These are phyloP conservation scores for Eleginops maclovinus DNA, from an alignment of 2,113 vertebrate genomes.

Conservation along the genomic window DNA sequence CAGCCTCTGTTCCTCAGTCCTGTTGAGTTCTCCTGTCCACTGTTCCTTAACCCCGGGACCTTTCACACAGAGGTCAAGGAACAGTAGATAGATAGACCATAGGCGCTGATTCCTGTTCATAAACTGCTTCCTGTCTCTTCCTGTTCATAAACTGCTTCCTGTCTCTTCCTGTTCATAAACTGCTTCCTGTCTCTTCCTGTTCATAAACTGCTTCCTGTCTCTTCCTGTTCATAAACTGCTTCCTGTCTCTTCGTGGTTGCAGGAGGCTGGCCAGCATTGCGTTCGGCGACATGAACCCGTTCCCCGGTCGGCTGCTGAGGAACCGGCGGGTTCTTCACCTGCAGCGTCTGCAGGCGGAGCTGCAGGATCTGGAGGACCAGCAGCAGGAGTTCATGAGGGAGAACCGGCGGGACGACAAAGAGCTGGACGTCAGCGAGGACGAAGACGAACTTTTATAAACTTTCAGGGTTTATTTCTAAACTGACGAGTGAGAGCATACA, in stretches of 20 bases:
- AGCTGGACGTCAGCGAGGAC: constrained; percentile 86
- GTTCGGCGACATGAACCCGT: constrained; percentile 94
- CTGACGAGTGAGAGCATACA: too few species aligned
- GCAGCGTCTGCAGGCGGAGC: constrained; percentile 88
- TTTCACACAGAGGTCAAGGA: too few species aligned
- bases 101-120: too few species aligned
- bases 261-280: constrained; percentile 92
- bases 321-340: constrained; percentile 86
- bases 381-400: constrained; percentile 84
- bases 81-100: too few species aligned
- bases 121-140: too few species aligned
- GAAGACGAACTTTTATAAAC: constrained; percentile 60
- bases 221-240: neutral
- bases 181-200: too few species aligned
- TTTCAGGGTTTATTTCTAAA: too few species aligned
- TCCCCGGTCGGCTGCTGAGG: constrained; percentile 87
- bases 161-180: too few species aligned
- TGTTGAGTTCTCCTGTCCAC: too few species aligned
- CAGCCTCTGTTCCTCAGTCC: too few species aligned
- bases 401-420: constrained; percentile 69
- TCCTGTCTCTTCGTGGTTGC: neutral
- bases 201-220: neutral
- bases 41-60: too few species aligned
- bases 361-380: constrained; percentile 86
- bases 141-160: too few species aligned